phyloP scores from a whole-genome alignment of 53 echinoderm and acorn worm species.

The Crossaster papposus region DNA sequence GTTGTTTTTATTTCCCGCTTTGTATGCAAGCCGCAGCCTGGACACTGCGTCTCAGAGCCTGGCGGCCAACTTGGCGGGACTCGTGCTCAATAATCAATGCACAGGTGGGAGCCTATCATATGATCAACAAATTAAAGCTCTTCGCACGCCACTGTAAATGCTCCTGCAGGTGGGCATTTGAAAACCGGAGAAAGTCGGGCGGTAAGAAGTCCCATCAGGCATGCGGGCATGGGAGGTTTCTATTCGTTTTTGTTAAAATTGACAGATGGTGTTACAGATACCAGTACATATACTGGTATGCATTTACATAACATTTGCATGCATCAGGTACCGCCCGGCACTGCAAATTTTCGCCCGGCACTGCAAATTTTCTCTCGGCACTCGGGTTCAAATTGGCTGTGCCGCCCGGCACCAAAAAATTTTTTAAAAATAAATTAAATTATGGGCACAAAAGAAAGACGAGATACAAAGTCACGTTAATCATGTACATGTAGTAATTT shows the following conservation, averaged over 20 bases:
- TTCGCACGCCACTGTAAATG: not conserved
- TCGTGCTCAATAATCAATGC: slow-evolving; percentile 19
- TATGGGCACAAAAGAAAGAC: too few relatives aligned
- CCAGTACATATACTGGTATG: too few relatives aligned
- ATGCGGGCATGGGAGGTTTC: not conserved
- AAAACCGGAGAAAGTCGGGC: not conserved
- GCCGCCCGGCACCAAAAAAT: too few relatives aligned
- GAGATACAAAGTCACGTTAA: too few relatives aligned
- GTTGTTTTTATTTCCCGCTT: not conserved
- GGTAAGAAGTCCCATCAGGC: not conserved
- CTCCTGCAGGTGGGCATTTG: not conserved
- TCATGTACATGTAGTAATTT: too few relatives aligned
- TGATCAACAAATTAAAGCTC: slow-evolving; percentile 22
- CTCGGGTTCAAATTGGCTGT: too few relatives aligned
- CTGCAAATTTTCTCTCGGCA: too few relatives aligned
- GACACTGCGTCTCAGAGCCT: not conserved
- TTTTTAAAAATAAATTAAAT: too few relatives aligned
- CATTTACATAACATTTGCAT: too few relatives aligned
- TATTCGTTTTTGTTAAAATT: not conserved
- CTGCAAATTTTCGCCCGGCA: too few relatives aligned
- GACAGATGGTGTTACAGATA: too few relatives aligned
- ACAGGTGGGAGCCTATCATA: slow-evolving; percentile 14
- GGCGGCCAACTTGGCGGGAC: not conserved
- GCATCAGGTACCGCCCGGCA: too few relatives aligned
- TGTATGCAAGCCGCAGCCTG: not conserved